A percentile compares a stretch with the other conserved stretches of the same genome.
Conservation (phyloP, 2,113 vertebrate genomes). For the Semnornis frantzii region DNA sequence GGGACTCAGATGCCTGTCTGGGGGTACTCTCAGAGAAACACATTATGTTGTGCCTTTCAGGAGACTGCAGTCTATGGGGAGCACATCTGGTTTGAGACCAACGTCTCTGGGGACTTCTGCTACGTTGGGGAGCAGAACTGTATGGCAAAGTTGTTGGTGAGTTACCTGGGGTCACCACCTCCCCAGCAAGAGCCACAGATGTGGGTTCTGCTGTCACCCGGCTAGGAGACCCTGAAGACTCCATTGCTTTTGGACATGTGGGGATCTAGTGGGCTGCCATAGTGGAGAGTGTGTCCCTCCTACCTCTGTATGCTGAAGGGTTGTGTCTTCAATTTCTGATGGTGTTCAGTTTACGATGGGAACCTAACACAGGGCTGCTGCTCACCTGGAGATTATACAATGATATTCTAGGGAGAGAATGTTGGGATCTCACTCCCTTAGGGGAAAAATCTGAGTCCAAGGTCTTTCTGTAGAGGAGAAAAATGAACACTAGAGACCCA, state of each 20-base stretch:
- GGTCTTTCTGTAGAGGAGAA: neutral
- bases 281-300: neutral
- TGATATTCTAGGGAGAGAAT: neutral
- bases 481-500: neutral
- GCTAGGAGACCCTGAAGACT: neutral
- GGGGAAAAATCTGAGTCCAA: neutral
- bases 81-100: constrained; percentile 96
- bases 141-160: constrained; percentile 89
- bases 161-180: neutral
- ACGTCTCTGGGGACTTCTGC: constrained; percentile 92
- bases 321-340: neutral
- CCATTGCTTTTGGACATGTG: fast-evolving
- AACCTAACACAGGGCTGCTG: neutral
- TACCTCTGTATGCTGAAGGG: neutral
- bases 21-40: neutral
- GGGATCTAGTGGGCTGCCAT: neutral
- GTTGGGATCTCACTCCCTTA: neutral
- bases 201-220: neutral
- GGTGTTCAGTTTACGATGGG: neutral
- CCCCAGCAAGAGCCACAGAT: neutral
- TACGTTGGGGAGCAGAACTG: constrained; percentile 96
- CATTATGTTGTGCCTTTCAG: constrained; percentile 66
- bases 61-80: constrained; percentile 90
- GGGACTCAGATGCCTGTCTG: neutral
- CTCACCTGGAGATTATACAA: neutral